Base-by-base conservation (phyloP, 2,888 invertebrate species). In the Bruchidius siliquastri region DNA sequence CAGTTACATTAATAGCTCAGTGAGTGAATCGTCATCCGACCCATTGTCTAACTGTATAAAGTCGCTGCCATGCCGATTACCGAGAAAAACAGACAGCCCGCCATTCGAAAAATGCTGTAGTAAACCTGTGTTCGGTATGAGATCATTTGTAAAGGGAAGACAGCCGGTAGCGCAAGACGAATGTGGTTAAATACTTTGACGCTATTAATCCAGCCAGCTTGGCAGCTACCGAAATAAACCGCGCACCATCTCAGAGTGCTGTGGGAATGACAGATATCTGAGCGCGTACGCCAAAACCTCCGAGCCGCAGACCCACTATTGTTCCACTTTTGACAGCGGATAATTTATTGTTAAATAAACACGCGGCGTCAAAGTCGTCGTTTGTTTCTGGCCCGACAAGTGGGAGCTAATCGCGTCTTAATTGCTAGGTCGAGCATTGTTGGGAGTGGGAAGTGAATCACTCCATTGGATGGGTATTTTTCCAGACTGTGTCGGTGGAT, bases 221-320 rank as follows among this genome's bases (percentile, higher is more conserved):
- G 84, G 82, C 85, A 84, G 83, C 78, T 83, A 84, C 85, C 73
- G 81, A 85, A 85, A 85, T 85, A 85, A 81, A 80, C 75, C 49
- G 18, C 49, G 49, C 49, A 1, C 49, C 13, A 13, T 49, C 49
- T 13, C 18, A 49, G 49, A 13, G 13, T 49, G 49, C 49, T 1
- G 10, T 49, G 49, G 18, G 49, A 49, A 49, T 49, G 49, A 49
- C 49, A 49, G 8, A 49, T 49, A 71, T 67, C 26, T 67, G 20
- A 22, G 26, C 13, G 22, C 30, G 67, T 71, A 71, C 67, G 68
- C 68, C 67, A 67, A 67, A 71, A 8, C 30, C 30, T 30, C 30
- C 49, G 49, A 13, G 10, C 3, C 1, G 49, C 49, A 49, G 49
- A 18, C 49, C 0, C 18, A 13, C 49, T 49, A 49, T 49, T 49